phyloP scores from a whole-genome alignment of 2,113 vertebrate genomes.

The Oxyura jamaicensis region DNA sequence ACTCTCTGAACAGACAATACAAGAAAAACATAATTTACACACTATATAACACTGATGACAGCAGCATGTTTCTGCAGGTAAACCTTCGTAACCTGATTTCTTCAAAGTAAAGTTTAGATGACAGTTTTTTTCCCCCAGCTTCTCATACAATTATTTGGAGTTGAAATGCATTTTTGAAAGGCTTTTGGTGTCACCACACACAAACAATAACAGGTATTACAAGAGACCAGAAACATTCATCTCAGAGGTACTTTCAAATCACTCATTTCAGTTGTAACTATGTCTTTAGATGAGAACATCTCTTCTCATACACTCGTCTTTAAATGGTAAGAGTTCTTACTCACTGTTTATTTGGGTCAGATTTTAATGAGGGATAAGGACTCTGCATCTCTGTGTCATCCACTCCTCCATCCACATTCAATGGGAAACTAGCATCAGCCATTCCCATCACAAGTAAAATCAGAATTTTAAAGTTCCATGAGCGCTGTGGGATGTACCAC shows the following conservation, averaged over 20 bases:
- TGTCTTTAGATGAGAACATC: background rate
- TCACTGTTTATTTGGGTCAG: background rate
- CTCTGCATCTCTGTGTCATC: background rate
- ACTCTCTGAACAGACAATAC: background rate
- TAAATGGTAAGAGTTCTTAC: background rate
- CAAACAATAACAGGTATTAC: rapidly evolving
- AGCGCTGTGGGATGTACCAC: rapidly evolving
- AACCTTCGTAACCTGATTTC: background rate
- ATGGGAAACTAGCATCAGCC: background rate
- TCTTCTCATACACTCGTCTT: background rate
- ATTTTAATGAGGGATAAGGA: background rate
- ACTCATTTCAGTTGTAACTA: background rate
- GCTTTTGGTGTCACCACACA: background rate
- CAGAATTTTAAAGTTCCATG: background rate
- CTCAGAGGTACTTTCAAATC: background rate
- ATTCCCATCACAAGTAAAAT: background rate
- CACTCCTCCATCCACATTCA: background rate
- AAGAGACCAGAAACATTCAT: background rate
- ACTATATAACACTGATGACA: rapidly evolving
- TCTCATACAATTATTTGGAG: background rate
- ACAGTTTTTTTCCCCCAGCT: background rate
- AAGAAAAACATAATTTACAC: background rate
- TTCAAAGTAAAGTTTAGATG: too few relatives aligned
- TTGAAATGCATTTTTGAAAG: background rate
- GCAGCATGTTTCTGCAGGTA: background rate